Percentiles rank a stretch among this genome's conserved stretches.
Conservation (phyloP, 2,797 vertebrate genomes). For the Vultur gryphus region DNA sequence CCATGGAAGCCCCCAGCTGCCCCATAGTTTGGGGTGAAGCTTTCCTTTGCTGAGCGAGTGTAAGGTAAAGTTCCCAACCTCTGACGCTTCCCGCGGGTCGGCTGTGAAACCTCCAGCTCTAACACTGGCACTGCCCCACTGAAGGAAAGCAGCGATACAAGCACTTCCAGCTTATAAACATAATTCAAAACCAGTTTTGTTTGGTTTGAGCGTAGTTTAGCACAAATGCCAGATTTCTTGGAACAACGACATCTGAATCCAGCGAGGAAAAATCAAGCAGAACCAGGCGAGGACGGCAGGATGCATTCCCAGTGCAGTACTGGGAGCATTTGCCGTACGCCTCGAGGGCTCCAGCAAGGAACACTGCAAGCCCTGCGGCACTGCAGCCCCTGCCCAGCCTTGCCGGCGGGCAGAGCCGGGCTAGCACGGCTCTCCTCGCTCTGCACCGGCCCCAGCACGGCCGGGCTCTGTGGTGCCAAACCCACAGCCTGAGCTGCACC, state of each 20-base stretch:
- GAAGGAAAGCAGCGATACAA: neutral
- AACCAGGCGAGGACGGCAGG: neutral
- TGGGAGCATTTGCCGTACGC: neutral
- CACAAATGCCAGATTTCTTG: neutral
- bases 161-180: neutral
- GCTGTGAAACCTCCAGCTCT: neutral
- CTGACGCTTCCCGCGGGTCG: accelerated
- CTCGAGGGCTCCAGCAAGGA: neutral
- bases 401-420: accelerated
- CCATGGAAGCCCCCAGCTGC: neutral
- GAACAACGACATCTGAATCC: neutral
- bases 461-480: neutral
- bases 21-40: neutral
- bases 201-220: neutral
- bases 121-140: neutral
- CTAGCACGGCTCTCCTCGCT: neutral
- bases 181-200: neutral
- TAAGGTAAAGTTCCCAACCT: neutral
- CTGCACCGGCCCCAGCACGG: neutral
- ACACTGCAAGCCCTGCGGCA: neutral
- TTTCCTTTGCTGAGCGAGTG: too few relatives aligned
- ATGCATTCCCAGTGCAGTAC: neutral
- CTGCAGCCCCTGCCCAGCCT: neutral
- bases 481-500: neutral
- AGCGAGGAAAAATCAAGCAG: neutral